Base-by-base conservation (phyloP, 1,140 invertebrate genomes). In the Holotrichia oblita region DNA sequence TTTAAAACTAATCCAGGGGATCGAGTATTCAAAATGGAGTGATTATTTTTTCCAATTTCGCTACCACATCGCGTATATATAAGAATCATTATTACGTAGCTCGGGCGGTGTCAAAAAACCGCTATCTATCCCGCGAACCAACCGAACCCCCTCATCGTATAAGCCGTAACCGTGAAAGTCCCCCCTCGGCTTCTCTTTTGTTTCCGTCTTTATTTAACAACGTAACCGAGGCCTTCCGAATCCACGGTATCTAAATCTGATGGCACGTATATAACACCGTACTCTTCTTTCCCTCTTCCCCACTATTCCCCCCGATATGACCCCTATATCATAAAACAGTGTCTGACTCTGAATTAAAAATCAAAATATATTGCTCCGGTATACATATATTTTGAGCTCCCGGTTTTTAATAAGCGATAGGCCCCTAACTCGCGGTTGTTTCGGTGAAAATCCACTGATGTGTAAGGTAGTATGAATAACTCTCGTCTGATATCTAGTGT, bases 321-420 rank as follows among this genome's bases (percentile, higher is more conserved):
- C 27, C 14, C 48, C 48, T 55, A 55, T 69, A 81, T 78, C 84
- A 85, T 84, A 85, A 85, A 83, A 83, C 82, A 82, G 83, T 84
- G 82, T 84, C 80, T 82, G 83, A 80, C 80, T 85, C 82, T 85
- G 84, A 85, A 85, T 84, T 85, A 85, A 85, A 85, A 85, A 85
- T 85, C 84, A 85, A 85, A 85, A 85, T 85, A 85, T 85, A 85
- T 85, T 82, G 84, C 82, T 80, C 77, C 79, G 81, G 61, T 69
- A 34, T 69, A 27, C 82, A 82, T 83, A 83, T 83, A 83, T 82
- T 81, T 81, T 80, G 61, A 12, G 61, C 80, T 76, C 59, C 80
- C 72, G 79, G 79, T 24, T 74, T 81, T 83, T 82, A 83, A 83
- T 83, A 83, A 83, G 82, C 42, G 61, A 69, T 69, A 69, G 61